Evolutionary conservation across 2,888 invertebrate species (phyloP).

Genomic region (Parnassius apollo): DNA sequence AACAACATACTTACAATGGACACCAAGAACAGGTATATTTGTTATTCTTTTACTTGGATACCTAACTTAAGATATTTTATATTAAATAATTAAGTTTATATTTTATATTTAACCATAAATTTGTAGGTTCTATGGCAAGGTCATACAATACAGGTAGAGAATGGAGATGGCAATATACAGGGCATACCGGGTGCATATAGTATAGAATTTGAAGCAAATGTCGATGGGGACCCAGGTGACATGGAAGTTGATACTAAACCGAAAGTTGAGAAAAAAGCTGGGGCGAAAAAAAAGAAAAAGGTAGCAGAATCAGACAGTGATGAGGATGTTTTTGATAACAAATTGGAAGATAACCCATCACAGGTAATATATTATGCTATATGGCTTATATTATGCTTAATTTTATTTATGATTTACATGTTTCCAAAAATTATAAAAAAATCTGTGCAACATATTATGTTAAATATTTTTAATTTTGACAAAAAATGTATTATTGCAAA

Average conservation of each 20-base stretch:
- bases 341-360: conserved; percentile 85
- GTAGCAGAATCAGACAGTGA: conserved; percentile 66
- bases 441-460: no score
- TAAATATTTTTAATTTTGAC: no score
- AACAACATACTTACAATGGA: conserved; percentile 74
- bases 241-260: conserved; percentile 73
- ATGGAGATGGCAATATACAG: conserved; percentile 67
- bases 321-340: conserved; percentile 82
- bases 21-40: conserved; percentile 70
- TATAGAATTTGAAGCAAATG: conserved; percentile 64
- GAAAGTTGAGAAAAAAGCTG: conserved; percentile 69
- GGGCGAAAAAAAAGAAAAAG: conserved; percentile 77
- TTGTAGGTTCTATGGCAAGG: conserved; percentile 85
- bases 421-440: no score
- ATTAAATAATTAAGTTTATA: no score
- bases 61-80: neutral
- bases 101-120: neutral
- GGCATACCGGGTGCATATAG: conserved; percentile 59
- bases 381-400: neutral
- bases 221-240: conserved; percentile 55
- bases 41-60: neutral
- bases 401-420: conserved; percentile 7
- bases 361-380: conserved; percentile 68
- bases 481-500: no score
- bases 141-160: conserved; percentile 83